Base-by-base conservation (phyloP, 2,797 vertebrate genomes). In the Limnodromus scolopaceus region DNA sequence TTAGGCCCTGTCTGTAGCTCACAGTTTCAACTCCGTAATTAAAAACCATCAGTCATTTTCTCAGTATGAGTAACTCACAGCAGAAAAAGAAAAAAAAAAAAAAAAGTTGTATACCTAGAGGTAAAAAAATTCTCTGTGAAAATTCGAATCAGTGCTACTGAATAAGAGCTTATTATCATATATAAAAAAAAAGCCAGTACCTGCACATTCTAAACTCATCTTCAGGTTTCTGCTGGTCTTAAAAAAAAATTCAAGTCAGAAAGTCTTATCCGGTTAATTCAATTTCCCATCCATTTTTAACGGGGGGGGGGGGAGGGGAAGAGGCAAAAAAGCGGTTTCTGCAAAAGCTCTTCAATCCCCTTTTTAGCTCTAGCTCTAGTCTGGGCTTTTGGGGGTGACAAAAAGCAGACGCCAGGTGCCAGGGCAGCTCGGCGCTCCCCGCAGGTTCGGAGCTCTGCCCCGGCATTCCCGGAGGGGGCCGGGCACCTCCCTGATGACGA, bases 391-490 rank as follows among this genome's bases (percentile, higher is more conserved):
- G 69, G 14, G 9, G 76, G 54, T 48, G n/a, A 65, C 6, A 22
- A 32, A 8, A 46, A 22, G 11, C 0, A 48, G 60, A 49, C 9
- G 46, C 10, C 13, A 4, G 10, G 32, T 41, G 49, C 23, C 8
- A 3, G 45, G 51, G 6, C 32, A 23, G 4, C 27, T 1, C 4
- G 34, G 7, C 1, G 61, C 0, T 15, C 23, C 15, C n/a, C 4
- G 43, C 57, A 46, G 55, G 5, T 58, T 9, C 1, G 54, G 10
- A 51, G 11, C 30, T 65, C 34, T 9, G 9, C 8, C 2, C 6
- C 64, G 4, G 53, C 57, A 9, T 17, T 76, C 78, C 36, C 74
- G 2, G 23, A 2, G 0, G 24, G 45, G 10, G 10, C 48, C 14
- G 49, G 5, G 11, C 16, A 23, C 24, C 43, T 32, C 28, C 54